These are phyloP conservation scores for Drosophila hydei DNA, from an alignment of 1,140 invertebrate genomes.

Conservation along the genomic window DNA sequence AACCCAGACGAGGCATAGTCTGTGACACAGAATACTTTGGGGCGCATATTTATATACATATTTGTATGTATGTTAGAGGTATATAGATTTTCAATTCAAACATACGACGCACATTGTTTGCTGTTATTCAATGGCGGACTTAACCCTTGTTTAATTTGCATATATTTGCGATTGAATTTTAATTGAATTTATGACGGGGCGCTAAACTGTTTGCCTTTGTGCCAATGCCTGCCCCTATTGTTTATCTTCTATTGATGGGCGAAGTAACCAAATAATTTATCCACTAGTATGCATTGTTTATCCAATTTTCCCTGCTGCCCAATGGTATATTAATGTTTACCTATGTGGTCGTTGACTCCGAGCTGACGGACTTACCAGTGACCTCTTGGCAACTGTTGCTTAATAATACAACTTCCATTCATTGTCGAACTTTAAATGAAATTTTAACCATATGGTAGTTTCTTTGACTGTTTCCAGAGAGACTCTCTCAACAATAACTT, in stretches of 20 bases:
- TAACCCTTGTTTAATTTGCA: constrained; percentile 70
- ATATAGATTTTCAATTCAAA: constrained; percentile 11
- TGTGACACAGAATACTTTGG: constrained; percentile 14
- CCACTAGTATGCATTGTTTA: constrained; percentile 63
- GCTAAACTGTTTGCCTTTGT: constrained; percentile 57
- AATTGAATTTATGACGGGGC: constrained; percentile 73
- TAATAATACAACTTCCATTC: no score
- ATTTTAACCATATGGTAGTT: no score
- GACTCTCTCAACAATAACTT: neutral
- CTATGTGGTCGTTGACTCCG: constrained; percentile 4
- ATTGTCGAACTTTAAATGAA: no score
- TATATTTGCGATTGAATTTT: constrained; percentile 80
- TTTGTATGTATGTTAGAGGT: neutral
- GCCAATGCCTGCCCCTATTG: constrained; percentile 49
- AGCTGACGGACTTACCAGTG: neutral
- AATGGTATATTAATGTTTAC: neutral
- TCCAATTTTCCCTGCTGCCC: constrained; percentile 19
- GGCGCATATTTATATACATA: neutral
- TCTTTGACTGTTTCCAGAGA: no score
- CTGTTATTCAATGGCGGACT: constrained; percentile 23
- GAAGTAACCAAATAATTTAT: constrained; percentile 56
- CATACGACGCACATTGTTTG: constrained; percentile 29
- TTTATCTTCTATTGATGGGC: constrained; percentile 35
- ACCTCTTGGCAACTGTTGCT: neutral
- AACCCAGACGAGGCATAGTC: neutral